Evolutionary conservation across 2,888 invertebrate genomes (phyloP).

Genomic region (Atherix ibis): DNA sequence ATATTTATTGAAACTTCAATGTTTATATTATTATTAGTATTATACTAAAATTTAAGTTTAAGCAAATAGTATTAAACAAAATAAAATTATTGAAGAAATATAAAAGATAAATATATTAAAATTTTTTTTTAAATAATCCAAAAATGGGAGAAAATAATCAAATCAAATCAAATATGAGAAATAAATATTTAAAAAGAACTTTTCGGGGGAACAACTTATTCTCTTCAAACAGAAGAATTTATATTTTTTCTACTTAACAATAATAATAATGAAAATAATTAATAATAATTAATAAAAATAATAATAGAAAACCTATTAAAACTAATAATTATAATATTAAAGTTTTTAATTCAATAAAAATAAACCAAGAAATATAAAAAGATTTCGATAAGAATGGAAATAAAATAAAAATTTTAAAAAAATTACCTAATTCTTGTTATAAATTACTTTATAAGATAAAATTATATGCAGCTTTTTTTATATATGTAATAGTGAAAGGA

Average conservation of each 20-base stretch:
- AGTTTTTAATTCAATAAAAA: background rate
- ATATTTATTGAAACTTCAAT: no score
- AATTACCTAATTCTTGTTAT: no score
- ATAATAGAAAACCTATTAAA: background rate
- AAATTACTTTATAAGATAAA: no score
- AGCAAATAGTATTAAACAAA: no score
- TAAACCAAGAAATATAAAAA: background rate
- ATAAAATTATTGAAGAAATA: background rate
- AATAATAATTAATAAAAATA: background rate
- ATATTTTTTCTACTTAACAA: background rate
- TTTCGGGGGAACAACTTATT: background rate
- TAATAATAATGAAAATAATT: no score
- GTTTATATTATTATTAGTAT: no score
- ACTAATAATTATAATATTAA: background rate
- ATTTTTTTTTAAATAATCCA: background rate
- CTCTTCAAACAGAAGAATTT: background rate
- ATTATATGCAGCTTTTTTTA: no score
- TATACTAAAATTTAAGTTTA: no score
- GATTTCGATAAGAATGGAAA: no score
- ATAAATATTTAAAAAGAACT: background rate
- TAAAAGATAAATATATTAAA: background rate
- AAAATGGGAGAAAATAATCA: background rate
- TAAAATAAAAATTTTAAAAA: no score
- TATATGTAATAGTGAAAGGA: no score
- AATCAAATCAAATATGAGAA: slow-evolving; percentile 4